These are phyloP conservation scores for Turdus rufiventris DNA, from an alignment of 2,113 vertebrate genomes.

Conservation along the genomic window DNA sequence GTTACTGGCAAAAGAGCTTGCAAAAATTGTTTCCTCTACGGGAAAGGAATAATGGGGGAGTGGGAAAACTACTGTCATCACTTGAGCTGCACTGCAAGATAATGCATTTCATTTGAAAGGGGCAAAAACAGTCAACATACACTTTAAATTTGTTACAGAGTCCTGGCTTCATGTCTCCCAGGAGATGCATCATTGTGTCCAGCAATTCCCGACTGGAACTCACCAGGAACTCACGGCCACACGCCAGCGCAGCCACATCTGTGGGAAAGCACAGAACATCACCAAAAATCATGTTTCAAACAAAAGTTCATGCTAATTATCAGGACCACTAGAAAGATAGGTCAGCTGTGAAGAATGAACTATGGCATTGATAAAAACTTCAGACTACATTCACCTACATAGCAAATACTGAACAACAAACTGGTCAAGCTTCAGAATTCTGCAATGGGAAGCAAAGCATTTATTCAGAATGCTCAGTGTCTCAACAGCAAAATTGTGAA, in stretches of 20 bases:
- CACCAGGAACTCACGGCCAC: constrained; percentile 91
- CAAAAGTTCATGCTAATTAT: background rate
- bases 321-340: background rate
- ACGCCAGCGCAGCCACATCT: constrained; percentile 88
- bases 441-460: background rate
- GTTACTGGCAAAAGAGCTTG: background rate
- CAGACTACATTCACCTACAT: background rate
- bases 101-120: background rate
- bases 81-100: background rate
- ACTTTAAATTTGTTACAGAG: constrained; percentile 90
- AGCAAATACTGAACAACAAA: background rate
- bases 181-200: constrained; percentile 85
- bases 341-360: background rate
- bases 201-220: constrained; percentile 76
- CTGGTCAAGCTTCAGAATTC: background rate
- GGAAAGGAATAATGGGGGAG: background rate
- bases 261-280: constrained; percentile 20
- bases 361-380: background rate
- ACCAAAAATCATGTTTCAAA: background rate
- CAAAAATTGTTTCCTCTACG: background rate
- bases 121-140: constrained; percentile 66
- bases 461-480: background rate
- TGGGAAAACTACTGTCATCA: background rate
- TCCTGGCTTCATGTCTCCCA: constrained; percentile 83
- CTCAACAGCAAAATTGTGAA: background rate